Conservation (phyloP, 2,113 vertebrate genomes). For the Taurulus bubalis region DNA sequence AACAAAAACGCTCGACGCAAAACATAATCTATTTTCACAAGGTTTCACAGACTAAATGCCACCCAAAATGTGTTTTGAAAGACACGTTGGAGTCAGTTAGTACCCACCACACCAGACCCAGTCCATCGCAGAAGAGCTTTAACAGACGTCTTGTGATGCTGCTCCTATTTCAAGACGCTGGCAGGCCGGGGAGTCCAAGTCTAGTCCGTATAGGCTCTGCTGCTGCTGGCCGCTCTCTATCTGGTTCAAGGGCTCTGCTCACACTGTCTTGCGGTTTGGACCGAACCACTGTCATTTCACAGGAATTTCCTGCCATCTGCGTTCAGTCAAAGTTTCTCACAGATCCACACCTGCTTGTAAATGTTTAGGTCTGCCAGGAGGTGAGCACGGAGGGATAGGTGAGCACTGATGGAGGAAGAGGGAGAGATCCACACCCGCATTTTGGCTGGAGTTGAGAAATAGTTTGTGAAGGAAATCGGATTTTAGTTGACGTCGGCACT, state of each 20-base stretch:
- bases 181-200: slow-evolving; percentile 22
- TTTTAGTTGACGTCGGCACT: background rate
- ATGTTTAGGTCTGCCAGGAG: slow-evolving; percentile 52
- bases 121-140: slow-evolving; percentile 51
- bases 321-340: slow-evolving; percentile 70
- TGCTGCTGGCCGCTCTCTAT: slow-evolving; percentile 29
- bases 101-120: slow-evolving; percentile 45
- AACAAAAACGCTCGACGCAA: slow-evolving; percentile 38
- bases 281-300: slow-evolving; percentile 73
- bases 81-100: slow-evolving; percentile 37
- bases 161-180: slow-evolving; percentile 68
- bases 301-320: slow-evolving; percentile 81
- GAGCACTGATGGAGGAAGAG: slow-evolving; percentile 17
- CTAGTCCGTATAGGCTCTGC: slow-evolving; percentile 26
- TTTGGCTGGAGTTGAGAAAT: background rate
- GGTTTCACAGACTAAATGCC: slow-evolving; percentile 50
- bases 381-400: slow-evolving; percentile 44
- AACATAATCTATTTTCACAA: slow-evolving; percentile 59
- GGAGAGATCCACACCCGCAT: background rate
- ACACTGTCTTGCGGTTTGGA: slow-evolving; percentile 77
- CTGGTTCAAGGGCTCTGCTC: slow-evolving; percentile 58
- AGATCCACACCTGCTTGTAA: slow-evolving; percentile 79
- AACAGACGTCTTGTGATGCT: slow-evolving; percentile 54
- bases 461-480: background rate
- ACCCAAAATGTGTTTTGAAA: slow-evolving; percentile 60